phyloP scores from a whole-genome alignment of 2,797 vertebrate species.

The Brotogeris chrysoptera region DNA sequence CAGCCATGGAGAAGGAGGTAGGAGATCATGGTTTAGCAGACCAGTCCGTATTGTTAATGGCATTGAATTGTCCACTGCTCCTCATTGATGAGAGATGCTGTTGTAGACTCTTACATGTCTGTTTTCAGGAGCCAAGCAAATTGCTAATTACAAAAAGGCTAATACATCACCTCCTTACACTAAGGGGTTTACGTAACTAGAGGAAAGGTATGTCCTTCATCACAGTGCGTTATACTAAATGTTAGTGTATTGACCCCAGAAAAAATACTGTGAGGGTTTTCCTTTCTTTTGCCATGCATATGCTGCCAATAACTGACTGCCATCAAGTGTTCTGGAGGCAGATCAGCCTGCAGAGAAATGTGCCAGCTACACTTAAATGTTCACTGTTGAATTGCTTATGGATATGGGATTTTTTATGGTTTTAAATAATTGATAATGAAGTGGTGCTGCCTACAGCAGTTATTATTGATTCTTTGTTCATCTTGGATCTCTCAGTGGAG shows the following conservation, averaged over 20 bases:
- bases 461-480: background rate
- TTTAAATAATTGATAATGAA: conserved; percentile 56
- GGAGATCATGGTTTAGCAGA: background rate
- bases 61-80: background rate
- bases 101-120: conserved; percentile 34
- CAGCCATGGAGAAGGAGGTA: conserved; percentile 98
- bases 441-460: background rate
- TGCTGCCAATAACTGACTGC: conserved; percentile 4
- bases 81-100: conserved; percentile 9
- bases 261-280: background rate
- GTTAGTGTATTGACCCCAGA: background rate
- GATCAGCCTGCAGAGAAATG: background rate
- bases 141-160: conserved; percentile 11
- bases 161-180: conserved; percentile 7
- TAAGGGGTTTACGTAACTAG: conserved; percentile 27
- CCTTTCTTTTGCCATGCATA: background rate
- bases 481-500: background rate
- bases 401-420: background rate
- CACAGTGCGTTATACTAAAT: background rate
- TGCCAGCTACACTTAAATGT: background rate
- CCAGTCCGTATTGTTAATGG: background rate
- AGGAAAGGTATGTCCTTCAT: conserved; percentile 24
- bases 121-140: conserved; percentile 41
- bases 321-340: background rate
- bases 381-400: background rate